Evolutionary conservation across 2,888 invertebrate genomes (phyloP), one percentile per base, ranked within the genome.

Genomic region (Apantesis nais): DNA sequence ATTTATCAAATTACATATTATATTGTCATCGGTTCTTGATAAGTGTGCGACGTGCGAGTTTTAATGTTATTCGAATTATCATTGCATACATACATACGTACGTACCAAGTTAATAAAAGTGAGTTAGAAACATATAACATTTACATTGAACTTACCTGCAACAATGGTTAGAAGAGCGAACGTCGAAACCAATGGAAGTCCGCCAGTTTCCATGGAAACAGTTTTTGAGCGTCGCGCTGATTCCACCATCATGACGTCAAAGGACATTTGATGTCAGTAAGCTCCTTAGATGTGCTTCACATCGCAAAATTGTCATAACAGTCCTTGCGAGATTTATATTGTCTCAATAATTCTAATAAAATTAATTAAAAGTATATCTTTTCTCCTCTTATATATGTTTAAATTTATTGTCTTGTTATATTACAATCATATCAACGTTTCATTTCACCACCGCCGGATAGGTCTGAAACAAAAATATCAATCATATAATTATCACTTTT

Each of bases 121-220:
- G 3, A 4, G 41, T 4, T 16, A 16, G 41, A 16, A 5, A 44
- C 0, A 44, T 31, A 25, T 48, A 22, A 41, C 5, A 39, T 29
- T 12, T 8, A 19, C 25, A 48, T 2, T 70, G 25, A 75, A 11
- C 90, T 89, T 85, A 95, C 94, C 94, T 83, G 94, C 94, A 60
- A 95, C 93, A 73, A 95, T 94, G 71, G 94, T 95, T 70, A 94
- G 92, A 52, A 95, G 88, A 7, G 94, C 94, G 76, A 94, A 94
- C 52, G 94, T 94, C 16, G 94, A 94, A 66, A 95, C 93, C 76
- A 94, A 80, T 39, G 94, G 94, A 75, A 94, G 82, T 37, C 94
- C 92, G 58, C 94, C 93, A 73, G 92, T 90, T 85, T 94, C 94
- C 93, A 93, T 92, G 82, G 90, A 84, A 82, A 89, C 90, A 73